Evolutionary conservation across 2,113 vertebrate species (phyloP).

Genomic region (Henicopernis longicauda): DNA sequence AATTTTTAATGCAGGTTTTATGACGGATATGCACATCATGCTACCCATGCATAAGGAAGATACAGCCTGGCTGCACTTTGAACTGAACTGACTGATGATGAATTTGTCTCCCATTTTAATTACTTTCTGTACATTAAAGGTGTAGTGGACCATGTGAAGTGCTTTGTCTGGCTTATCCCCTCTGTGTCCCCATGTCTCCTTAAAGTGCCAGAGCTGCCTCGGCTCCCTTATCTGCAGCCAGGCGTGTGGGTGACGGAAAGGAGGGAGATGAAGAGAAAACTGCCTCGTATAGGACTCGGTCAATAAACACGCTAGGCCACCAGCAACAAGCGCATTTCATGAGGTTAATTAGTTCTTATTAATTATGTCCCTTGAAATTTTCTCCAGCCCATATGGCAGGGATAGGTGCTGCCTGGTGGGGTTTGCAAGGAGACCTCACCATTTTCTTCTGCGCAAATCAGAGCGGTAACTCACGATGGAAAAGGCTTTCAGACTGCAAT

Average conservation of each 20-base stretch:
- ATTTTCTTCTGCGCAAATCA: background rate
- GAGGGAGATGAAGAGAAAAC: background rate
- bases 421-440: background rate
- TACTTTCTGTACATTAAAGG: conserved; percentile 41
- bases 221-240: background rate
- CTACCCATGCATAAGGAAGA: conserved; percentile 34
- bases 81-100: background rate
- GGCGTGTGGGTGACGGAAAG: background rate
- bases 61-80: background rate
- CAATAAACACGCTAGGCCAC: background rate
- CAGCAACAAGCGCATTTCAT: background rate
- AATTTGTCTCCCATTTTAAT: conserved; percentile 51
- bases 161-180: background rate
- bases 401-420: background rate
- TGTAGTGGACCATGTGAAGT: conserved; percentile 25
- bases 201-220: background rate
- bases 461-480: background rate
- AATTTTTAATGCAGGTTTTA: conserved; percentile 53
- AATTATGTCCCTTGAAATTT: background rate
- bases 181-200: background rate
- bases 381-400: background rate
- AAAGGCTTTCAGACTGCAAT: background rate
- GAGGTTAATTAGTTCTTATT: conserved; percentile 46
- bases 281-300: background rate
- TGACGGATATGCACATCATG: conserved; percentile 34